Conservation (phyloP, 2,113 vertebrate genomes). For the Bufo gargarizans region DNA sequence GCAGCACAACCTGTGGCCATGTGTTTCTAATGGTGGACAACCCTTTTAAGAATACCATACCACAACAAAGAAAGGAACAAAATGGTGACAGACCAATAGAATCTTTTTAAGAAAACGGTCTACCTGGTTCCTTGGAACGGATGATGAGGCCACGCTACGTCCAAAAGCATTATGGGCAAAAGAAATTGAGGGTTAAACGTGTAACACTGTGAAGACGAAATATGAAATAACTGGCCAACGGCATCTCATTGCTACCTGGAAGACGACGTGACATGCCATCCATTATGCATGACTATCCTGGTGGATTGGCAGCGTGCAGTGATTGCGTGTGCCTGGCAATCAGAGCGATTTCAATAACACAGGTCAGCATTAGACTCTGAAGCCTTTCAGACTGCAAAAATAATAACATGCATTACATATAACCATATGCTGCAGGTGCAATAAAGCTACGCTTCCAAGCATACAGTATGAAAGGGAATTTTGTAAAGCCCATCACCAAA, state of each 20-base stretch:
- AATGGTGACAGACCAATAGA: too few relatives aligned
- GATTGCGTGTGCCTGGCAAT: not conserved
- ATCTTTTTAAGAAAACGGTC: not conserved
- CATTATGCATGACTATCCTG: slow-evolving; percentile 8
- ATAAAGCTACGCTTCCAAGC: not conserved
- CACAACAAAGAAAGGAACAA: too few relatives aligned
- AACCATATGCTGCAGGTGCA: not conserved
- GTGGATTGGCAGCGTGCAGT: not conserved
- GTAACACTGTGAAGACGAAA: not conserved
- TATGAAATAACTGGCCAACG: not conserved
- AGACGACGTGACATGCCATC: slow-evolving; percentile 9
- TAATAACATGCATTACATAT: not conserved
- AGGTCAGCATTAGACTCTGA: not conserved
- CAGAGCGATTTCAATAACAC: not conserved
- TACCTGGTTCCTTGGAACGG: not conserved
- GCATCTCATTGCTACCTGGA: not conserved
- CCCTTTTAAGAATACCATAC: too few relatives aligned
- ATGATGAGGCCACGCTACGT: not conserved
- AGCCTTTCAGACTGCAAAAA: not conserved
- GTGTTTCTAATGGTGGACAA: too few relatives aligned
- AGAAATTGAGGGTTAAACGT: not conserved
- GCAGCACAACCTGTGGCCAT: too few relatives aligned
- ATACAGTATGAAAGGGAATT: not conserved
- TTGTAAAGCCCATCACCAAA: not conserved
- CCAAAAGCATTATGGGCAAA: not conserved